These are phyloP conservation scores for Plebejus melissa DNA, from an alignment of 2,888 invertebrate species.

Conservation along the genomic window DNA sequence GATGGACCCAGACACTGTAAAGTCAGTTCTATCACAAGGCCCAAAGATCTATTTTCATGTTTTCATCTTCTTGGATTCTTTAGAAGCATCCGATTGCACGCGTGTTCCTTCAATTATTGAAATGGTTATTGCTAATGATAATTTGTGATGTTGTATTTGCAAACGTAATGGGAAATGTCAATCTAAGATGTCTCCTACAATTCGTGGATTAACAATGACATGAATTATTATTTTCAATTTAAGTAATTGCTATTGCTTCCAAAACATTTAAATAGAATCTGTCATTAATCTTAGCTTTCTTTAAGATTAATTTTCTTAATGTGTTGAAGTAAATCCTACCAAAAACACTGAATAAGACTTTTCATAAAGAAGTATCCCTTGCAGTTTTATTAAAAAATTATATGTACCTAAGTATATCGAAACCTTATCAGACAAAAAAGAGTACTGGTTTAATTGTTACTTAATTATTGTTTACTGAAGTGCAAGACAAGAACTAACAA, in stretches of 20 bases:
- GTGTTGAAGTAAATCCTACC: no score
- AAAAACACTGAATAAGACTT: no score
- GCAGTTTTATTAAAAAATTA: no score
- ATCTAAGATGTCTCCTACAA: not conserved
- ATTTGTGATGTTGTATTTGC: not conserved
- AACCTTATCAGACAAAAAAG: no score
- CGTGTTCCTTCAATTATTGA: conserved; percentile 1
- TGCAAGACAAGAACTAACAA: not conserved
- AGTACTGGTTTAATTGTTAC: no score
- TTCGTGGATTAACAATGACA: no score
- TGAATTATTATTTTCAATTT: not conserved
- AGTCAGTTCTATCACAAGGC: not conserved
- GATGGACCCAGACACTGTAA: not conserved
- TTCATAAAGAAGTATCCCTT: no score
- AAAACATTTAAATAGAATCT: not conserved
- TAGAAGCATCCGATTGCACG: conserved; percentile 17
- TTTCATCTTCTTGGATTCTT: conserved; percentile 6
- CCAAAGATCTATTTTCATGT: not conserved
- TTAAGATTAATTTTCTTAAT: no score
- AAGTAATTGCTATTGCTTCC: not conserved
- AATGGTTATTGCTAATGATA: not conserved
- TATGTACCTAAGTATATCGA: no score
- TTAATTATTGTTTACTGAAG: not conserved
- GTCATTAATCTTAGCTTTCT: no score
- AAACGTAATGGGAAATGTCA: not conserved